These are phyloP conservation scores for Clavelina lepadiformis DNA, from an alignment of 23 tunicate species.

Conservation along the genomic window DNA sequence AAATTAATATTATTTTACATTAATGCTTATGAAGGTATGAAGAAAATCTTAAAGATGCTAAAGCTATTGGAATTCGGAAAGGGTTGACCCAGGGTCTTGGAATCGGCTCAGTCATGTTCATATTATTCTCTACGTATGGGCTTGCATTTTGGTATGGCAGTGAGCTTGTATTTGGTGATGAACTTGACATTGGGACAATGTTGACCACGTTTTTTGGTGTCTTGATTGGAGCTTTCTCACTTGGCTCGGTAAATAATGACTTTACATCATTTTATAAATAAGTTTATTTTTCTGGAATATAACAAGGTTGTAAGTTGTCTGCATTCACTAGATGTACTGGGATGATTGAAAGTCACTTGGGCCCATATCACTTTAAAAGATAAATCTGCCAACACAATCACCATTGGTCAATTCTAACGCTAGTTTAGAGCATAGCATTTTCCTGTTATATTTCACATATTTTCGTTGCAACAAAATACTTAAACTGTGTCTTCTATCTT, in stretches of 20 bases:
- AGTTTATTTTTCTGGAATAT: too few relatives aligned
- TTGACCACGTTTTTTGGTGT: conserved; percentile 85
- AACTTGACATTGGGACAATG: conserved; percentile 67
- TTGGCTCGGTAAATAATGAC: conserved; percentile 62
- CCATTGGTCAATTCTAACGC: too few relatives aligned
- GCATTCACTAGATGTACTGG: too few relatives aligned
- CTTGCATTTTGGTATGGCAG: conserved; percentile 98
- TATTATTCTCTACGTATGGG: conserved; percentile 86
- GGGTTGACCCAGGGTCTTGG: conserved; percentile 64
- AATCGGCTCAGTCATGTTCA: conserved; percentile 62
- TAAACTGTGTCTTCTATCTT: too few relatives aligned
- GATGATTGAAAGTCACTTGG: too few relatives aligned
- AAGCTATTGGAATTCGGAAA: conserved; percentile 74
- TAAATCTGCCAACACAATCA: too few relatives aligned
- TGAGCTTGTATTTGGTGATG: conserved; percentile 54
- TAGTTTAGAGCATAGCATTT: too few relatives aligned
- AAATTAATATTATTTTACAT: neutral
- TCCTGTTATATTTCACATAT: too few relatives aligned
- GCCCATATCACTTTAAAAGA: too few relatives aligned
- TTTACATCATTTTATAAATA: neutral
- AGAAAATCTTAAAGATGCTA: conserved; percentile 52
- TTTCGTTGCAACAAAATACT: too few relatives aligned
- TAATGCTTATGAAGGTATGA: conserved; percentile 42
- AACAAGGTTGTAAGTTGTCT: too few relatives aligned
- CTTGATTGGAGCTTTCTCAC: conserved; percentile 89